Conservation (phyloP, 2,113 vertebrate genomes). For the Alligator mississippiensis region DNA sequence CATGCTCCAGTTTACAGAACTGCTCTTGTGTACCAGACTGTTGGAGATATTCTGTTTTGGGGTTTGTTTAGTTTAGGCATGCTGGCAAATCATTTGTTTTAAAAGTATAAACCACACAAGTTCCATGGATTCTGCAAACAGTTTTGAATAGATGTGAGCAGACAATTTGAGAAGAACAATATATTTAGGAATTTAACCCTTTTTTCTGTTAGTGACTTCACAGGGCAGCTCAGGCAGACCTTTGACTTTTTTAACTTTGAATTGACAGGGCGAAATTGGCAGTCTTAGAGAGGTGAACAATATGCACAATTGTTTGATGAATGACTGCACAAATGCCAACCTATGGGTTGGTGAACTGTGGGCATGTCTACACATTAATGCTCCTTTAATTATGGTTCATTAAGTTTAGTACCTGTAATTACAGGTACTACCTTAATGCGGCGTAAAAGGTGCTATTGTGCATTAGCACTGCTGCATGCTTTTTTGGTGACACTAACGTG, state of each 20-base stretch:
- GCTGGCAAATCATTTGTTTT: conserved; percentile 73
- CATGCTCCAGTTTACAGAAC: conserved; percentile 30
- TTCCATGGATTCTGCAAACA: conserved; percentile 57
- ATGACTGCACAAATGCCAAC: not conserved
- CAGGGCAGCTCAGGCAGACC: rapidly evolving
- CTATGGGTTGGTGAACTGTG: not conserved
- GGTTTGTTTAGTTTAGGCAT: conserved; percentile 71
- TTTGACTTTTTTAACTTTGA: not conserved
- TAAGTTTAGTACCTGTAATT: too few species aligned
- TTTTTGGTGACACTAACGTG: too few species aligned
- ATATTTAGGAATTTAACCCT: conserved; percentile 8
- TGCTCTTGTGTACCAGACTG: conserved; percentile 51
- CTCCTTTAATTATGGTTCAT: too few species aligned
- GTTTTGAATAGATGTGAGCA: conserved; percentile 41
- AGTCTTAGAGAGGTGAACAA: not conserved
- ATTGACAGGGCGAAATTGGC: too few species aligned
- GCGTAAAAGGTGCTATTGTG: too few species aligned
- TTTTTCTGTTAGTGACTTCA: not conserved
- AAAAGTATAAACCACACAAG: conserved; percentile 71
- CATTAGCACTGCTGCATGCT: too few species aligned
- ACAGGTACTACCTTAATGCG: too few species aligned
- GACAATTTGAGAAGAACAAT: conserved; percentile 27
- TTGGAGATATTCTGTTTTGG: conserved; percentile 47
- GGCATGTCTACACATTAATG: too few species aligned
- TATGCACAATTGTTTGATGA: not conserved